Conservation (phyloP, 2,113 vertebrate species). For the Microcebus jonahi region DNA sequence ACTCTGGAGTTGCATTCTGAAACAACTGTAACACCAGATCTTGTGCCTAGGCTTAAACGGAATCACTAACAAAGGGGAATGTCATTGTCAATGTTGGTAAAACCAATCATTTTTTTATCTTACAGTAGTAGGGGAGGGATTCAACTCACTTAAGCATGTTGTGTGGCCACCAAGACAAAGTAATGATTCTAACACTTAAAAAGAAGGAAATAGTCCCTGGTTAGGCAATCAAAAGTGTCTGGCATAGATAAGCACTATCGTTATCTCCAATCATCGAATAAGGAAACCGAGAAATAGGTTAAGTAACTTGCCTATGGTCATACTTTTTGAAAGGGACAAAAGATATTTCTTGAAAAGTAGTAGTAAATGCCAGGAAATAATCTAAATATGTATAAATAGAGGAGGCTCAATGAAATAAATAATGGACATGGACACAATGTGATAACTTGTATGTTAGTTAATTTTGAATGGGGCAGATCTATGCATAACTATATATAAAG, state of each 20-base stretch:
- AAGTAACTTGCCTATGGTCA: background rate
- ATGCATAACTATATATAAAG: background rate
- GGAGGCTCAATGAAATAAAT: background rate
- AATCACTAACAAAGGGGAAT: background rate
- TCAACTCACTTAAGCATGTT: background rate
- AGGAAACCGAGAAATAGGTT: background rate
- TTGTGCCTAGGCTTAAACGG: background rate
- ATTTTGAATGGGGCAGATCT: background rate
- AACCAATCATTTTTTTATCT: background rate
- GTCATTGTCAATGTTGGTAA: background rate
- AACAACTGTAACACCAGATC: background rate
- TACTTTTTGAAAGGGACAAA: background rate
- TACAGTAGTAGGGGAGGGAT: background rate
- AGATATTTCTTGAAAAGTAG: constrained; percentile 11
- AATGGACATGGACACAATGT: background rate
- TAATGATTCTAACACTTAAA: background rate
- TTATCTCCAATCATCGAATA: background rate
- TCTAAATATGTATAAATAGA: background rate
- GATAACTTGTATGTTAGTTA: too few relatives aligned
- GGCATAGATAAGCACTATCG: background rate
- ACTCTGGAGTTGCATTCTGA: background rate
- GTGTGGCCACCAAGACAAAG: background rate
- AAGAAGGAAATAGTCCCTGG: background rate
- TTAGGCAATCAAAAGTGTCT: background rate
- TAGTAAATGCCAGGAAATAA: background rate